Percentiles rank a stretch among this genome's conserved stretches.
phyloP scores from a whole-genome alignment of 1,140 invertebrate genomes.

The Eurosta solidaginis region DNA sequence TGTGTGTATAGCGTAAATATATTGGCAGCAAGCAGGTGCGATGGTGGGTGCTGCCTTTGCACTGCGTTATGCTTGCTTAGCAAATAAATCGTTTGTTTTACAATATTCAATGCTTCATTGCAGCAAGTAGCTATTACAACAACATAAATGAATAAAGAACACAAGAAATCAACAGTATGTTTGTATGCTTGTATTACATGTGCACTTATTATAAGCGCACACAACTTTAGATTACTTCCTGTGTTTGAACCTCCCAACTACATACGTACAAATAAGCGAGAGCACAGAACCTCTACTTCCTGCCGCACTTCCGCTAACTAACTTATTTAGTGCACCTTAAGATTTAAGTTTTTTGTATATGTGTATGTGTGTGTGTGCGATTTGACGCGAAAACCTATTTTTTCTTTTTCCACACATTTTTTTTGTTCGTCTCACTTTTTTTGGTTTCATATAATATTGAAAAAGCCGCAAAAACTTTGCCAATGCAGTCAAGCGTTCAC shows the following conservation, averaged over 20 bases:
- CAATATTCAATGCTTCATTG: slow-evolving; percentile 57
- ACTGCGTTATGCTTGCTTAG: slow-evolving; percentile 34
- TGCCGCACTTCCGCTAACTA: slow-evolving; percentile 14
- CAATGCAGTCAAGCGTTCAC: not conserved
- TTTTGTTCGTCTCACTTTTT: not conserved
- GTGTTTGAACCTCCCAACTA: not conserved
- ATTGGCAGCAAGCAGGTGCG: not conserved
- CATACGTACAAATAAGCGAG: not conserved
- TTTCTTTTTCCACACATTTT: not conserved
- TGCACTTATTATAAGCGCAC: not conserved
- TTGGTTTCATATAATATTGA: slow-evolving; percentile 58
- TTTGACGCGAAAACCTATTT: slow-evolving; percentile 34
- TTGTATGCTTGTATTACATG: not conserved
- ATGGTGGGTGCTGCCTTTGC: not conserved
- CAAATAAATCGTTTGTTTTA: slow-evolving; percentile 41
- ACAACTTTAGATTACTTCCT: slow-evolving; percentile 24
- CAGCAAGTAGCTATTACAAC: slow-evolving; percentile 39
- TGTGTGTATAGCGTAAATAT: not conserved
- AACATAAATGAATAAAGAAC: slow-evolving; percentile 32
- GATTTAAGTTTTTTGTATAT: not conserved
- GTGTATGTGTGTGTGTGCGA: not conserved
- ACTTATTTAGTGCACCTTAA: slow-evolving; percentile 4
- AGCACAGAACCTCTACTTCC: not conserved
- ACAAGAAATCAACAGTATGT: not conserved
- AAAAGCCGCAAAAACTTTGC: slow-evolving; percentile 54